Evolutionary conservation across 2,113 vertebrate genomes (phyloP), one percentile per base, ranked within the genome.

Genomic region (Cepphus grylle): DNA sequence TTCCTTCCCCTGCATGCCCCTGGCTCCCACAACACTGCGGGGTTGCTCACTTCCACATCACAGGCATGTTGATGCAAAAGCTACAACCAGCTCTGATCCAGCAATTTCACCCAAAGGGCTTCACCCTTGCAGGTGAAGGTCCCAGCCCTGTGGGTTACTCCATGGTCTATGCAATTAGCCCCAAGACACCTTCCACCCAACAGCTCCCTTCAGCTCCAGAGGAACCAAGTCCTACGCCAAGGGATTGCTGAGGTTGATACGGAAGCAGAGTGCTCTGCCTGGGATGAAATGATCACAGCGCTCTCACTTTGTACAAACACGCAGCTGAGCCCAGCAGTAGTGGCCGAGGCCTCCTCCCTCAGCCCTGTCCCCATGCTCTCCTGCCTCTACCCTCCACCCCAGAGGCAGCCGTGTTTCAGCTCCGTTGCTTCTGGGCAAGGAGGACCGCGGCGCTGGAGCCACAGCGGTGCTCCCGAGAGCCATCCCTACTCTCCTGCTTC

Each of bases 391-490:
- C 42, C 21, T 36, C 13, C 49, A 17, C 2, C 43, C 42, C 80
- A 5, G 53, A 49, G 80, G 26, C 61, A 71, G 36, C 56, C 62
- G 30, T 5, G 0, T 38, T 86, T 81, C 65, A 50, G 62, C 85
- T 2, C 12, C 3, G 0, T 42, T 45, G 90, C 87, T 62, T 56
- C 62, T 2, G 65, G 47, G 72, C 26, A 52, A 40, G 30, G 34
- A 82, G 23, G 16, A 36, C 62, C 42, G 26, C 4, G 17, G 40
- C 3, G 1, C 43, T 49, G 61, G 25, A 53, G 15, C 22, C 61
- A 15, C 40, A 15, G 45, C 0, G 0, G 45, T 30, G 80, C 84
- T 73, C 49, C 6, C 0, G 0, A 61, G 63, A 65, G 77, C 62
- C 3, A 0, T n/a, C 56, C 43, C 53, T 5, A 10, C 13, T 2